phyloP scores from a whole-genome alignment of 1,140 invertebrate genomes.

The Triops longicaudatus region DNA sequence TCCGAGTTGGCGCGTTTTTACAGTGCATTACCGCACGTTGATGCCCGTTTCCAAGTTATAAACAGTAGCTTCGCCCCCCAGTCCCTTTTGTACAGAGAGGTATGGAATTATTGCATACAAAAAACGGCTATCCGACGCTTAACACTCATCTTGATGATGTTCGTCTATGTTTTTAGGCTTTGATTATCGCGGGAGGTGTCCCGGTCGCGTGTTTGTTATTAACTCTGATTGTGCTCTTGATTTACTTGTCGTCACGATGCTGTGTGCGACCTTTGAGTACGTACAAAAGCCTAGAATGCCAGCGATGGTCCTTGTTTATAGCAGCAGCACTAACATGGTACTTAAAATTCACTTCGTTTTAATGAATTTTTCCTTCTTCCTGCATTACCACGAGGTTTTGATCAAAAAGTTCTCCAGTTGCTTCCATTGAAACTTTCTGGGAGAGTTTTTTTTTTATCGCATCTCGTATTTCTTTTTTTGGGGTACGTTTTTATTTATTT shows the following conservation, averaged over 20 bases:
- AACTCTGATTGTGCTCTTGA: slow-evolving; percentile 72
- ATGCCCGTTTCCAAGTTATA: slow-evolving; percentile 71
- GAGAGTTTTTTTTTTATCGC: no score
- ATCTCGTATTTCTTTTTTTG: background rate
- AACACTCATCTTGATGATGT: slow-evolving; percentile 11
- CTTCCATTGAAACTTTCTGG: no score
- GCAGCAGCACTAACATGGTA: slow-evolving; percentile 71
- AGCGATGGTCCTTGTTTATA: slow-evolving; percentile 72
- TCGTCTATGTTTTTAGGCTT: slow-evolving; percentile 55
- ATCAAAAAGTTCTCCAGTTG: no score
- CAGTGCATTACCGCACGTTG: slow-evolving; percentile 37
- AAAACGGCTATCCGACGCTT: background rate
- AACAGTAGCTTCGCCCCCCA: slow-evolving; percentile 84
- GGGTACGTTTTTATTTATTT: slow-evolving; percentile 23
- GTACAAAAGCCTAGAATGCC: slow-evolving; percentile 69
- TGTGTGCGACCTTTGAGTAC: slow-evolving; percentile 82
- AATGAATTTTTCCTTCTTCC: slow-evolving; percentile 11
- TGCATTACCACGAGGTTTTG: no score
- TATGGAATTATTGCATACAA: slow-evolving; percentile 36
- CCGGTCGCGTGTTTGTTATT: slow-evolving; percentile 83
- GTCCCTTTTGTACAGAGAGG: slow-evolving; percentile 82
- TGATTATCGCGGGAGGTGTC: slow-evolving; percentile 80
- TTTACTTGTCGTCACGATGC: slow-evolving; percentile 85
- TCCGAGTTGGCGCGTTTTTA: slow-evolving; percentile 20
- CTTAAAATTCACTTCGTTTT: slow-evolving; percentile 27